Percentiles rank a stretch among this genome's conserved stretches.
These are phyloP conservation scores for Hydropsyche tenuis DNA, from an alignment of 1,140 invertebrate species.

Conservation along the genomic window DNA sequence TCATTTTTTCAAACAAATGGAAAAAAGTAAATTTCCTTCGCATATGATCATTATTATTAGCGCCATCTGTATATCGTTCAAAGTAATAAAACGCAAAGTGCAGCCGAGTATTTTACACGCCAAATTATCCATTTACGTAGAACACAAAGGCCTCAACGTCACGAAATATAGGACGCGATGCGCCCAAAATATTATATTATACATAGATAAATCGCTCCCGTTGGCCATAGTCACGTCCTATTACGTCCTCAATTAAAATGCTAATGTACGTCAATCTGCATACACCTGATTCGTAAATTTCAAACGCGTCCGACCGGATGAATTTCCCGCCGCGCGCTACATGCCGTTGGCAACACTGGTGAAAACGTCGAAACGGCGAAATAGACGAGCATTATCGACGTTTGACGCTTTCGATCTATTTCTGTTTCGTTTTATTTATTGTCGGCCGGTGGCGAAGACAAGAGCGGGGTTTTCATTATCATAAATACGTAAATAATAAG, in stretches of 20 bases:
- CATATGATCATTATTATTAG: too few species aligned
- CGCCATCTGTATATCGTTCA: too few species aligned
- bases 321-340: too few species aligned
- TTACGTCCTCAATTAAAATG: slow-evolving; percentile 19
- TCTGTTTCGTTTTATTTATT: too few species aligned
- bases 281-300: neutral
- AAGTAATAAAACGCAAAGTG: too few species aligned
- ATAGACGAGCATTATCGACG: too few species aligned
- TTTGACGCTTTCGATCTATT: too few species aligned
- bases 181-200: neutral
- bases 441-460: neutral
- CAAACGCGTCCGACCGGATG: neutral
- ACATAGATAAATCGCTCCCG: neutral
- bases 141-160: neutral
- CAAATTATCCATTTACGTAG: neutral
- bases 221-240: neutral
- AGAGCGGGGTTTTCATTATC: neutral
- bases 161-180: neutral
- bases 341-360: too few species aligned
- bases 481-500: neutral
- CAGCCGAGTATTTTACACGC: neutral
- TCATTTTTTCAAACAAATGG: too few species aligned
- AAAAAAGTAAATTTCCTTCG: too few species aligned
- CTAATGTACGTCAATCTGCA: neutral
- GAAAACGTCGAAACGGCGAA: too few species aligned